These are phyloP conservation scores for Calosoma granatense DNA, from an alignment of 1,140 invertebrate genomes.

Conservation along the genomic window DNA sequence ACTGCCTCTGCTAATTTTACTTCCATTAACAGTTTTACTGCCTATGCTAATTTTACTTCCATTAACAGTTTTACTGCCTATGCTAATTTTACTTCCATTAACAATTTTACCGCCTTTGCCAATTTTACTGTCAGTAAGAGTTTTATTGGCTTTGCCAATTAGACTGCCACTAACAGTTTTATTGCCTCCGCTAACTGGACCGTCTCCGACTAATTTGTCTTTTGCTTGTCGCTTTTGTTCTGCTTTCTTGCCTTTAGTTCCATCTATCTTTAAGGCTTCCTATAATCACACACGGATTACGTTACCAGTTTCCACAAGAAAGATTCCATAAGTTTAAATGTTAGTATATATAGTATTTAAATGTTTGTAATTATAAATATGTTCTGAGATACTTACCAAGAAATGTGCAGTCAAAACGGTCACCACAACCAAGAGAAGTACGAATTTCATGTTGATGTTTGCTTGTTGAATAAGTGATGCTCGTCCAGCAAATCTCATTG, in stretches of 20 bases:
- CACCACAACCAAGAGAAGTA: background rate
- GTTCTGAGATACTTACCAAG: background rate
- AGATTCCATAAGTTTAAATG: too few relatives aligned
- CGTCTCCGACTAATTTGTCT: slow-evolving; percentile 24
- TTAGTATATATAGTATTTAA: background rate
- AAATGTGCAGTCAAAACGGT: background rate
- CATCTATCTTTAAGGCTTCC: slow-evolving; percentile 25
- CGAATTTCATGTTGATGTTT: background rate
- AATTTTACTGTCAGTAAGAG: slow-evolving; percentile 8
- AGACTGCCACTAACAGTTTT: too few relatives aligned
- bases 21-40: slow-evolving; percentile 18
- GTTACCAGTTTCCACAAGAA: too few relatives aligned
- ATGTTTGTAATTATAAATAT: background rate
- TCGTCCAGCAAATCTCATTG: too few relatives aligned
- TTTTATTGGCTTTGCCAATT: background rate
- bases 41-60: slow-evolving; percentile 14
- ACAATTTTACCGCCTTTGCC: slow-evolving; percentile 15
- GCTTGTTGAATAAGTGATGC: too few relatives aligned
- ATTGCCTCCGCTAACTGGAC: slow-evolving; percentile 22
- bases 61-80: slow-evolving; percentile 21
- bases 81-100: slow-evolving; percentile 25
- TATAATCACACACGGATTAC: too few relatives aligned
- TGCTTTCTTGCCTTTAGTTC: slow-evolving; percentile 25
- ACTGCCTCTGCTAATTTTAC: too few relatives aligned
- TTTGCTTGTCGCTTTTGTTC: slow-evolving; percentile 31